Evolutionary conservation across 2,797 vertebrate genomes (phyloP).

Genomic region (Gambelia wislizenii): DNA sequence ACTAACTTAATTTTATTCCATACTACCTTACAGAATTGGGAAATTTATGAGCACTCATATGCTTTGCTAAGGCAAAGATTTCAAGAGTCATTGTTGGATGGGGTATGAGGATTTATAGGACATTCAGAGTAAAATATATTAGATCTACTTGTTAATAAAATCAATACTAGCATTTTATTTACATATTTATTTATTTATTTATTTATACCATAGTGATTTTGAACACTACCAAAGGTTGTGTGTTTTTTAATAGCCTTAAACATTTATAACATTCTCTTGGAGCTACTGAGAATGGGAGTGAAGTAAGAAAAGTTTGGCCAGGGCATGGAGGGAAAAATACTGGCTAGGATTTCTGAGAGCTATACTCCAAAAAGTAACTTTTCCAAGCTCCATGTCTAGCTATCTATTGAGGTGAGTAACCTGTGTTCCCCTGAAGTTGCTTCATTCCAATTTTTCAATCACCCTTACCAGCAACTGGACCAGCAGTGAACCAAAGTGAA

Average conservation of each 20-base stretch:
- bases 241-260: not conserved
- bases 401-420: too few relatives aligned
- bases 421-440: too few relatives aligned
- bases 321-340: too few relatives aligned
- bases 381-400: too few relatives aligned
- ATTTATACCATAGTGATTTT: conserved; percentile 54
- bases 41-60: conserved; percentile 21
- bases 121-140: conserved; percentile 45
- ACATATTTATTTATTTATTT: conserved; percentile 57
- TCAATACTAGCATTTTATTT: conserved; percentile 53
- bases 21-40: conserved; percentile 41
- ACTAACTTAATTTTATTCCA: conserved; percentile 26
- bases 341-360: too few relatives aligned
- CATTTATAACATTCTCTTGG: conserved; percentile 9
- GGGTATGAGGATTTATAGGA: conserved; percentile 42
- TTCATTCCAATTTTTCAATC: not conserved
- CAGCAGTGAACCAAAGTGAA: too few relatives aligned
- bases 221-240: conserved; percentile 35
- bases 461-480: not conserved
- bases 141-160: conserved; percentile 64
- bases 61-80: conserved; percentile 53
- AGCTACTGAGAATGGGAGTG: conserved; percentile 13
- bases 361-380: too few relatives aligned
- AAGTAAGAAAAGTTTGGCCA: not conserved
- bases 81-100: conserved; percentile 45